Base-by-base conservation (phyloP, 2,113 vertebrate species). In the Seriola dumerili region DNA sequence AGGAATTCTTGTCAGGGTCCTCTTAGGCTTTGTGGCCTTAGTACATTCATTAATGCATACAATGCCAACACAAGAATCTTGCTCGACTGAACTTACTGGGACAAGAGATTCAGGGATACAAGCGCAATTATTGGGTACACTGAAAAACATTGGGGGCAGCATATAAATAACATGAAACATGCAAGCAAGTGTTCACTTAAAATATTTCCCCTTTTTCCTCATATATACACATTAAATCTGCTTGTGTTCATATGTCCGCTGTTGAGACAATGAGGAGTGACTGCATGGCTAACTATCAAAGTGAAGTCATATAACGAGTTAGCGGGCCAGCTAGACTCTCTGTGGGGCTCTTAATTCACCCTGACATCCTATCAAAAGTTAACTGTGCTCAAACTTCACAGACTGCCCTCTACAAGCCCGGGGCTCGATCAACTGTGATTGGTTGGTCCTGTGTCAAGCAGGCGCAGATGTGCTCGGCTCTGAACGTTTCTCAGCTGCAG, bases 341-440 rank as follows among this genome's bases (percentile, higher is more conserved):
- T 46, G 54, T 29, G 25, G 46, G 70, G 25, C 72, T 78, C 55
- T 78, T 89, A 88, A 93, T 86, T 87, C 85, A 86, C 63, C 81
- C 73, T 82, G 91, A 93, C 86, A 89, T 86, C 75, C 67, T 55
- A 85, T 85, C 84, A 87, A 76, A 92, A 88, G 81, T 85, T 87
- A 85, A 93, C 84, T 77, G 63, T 38, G 76, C 72, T 88, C 73
- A 67, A 88, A 89, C 72, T 84, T 86, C 66, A 50, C 68, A 79
- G 57, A 36, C 69, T 19, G 73, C n/a, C 83, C 81, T 79, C 72
- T 50, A 32, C 58, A 66, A 66, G 64, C 73, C 64, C 36, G 5
- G 59, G 86, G 84, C 79, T 69, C 34, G 29, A 57, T 38, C 62
- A 32, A 25, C 70, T 63, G 12, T 50, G 54, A 86, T 38, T 78